phyloP scores from a whole-genome alignment of 2,797 vertebrate species.

The Siniperca undulata region DNA sequence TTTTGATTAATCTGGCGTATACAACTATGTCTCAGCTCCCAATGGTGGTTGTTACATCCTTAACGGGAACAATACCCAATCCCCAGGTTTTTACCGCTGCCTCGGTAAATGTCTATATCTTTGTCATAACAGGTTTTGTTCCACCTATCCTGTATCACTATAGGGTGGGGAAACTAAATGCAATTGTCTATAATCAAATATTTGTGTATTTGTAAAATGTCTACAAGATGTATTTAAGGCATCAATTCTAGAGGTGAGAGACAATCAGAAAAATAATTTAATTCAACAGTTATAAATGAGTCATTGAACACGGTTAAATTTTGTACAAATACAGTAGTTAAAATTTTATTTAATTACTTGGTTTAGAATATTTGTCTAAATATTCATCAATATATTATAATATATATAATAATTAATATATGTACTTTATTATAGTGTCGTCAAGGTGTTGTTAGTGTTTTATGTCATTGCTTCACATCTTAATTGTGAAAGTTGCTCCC shows the following conservation, averaged over 20 bases:
- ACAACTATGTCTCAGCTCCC: not conserved
- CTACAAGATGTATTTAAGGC: too few relatives aligned
- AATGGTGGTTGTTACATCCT: not conserved
- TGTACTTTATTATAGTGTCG: not conserved
- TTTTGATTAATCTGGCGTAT: not conserved
- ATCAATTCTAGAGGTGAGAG: too few relatives aligned
- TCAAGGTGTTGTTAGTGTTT: not conserved
- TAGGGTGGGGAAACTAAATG: too few relatives aligned
- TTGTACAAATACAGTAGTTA: not conserved
- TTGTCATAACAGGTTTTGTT: not conserved
- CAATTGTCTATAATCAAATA: too few relatives aligned
- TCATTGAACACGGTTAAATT: not conserved
- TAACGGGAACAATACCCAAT: accelerated
- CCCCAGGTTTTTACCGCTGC: accelerated
- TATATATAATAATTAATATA: not conserved
- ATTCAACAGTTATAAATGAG: not conserved
- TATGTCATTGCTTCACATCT: not conserved
- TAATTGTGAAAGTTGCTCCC: not conserved
- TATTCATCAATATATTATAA: not conserved
- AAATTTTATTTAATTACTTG: not conserved
- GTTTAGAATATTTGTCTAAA: not conserved
- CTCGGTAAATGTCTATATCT: not conserved
- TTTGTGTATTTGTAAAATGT: too few relatives aligned
- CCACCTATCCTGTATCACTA: not conserved
- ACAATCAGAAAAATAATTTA: not conserved